phyloP scores from a whole-genome alignment of 2,113 vertebrate species.

The Mesoclemmys tuberculata region DNA sequence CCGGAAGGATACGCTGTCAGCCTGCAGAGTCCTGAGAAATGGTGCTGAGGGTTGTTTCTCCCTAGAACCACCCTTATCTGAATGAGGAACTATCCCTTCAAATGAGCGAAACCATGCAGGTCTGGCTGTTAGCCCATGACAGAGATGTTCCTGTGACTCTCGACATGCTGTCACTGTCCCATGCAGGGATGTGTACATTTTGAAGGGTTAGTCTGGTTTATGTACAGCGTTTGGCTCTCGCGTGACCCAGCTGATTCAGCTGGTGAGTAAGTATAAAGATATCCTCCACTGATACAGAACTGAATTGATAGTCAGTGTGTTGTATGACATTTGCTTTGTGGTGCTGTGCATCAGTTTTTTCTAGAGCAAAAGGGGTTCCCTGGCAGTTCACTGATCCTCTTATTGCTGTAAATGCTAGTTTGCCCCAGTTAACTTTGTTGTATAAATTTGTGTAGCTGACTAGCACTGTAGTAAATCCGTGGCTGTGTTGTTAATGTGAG shows the following conservation, averaged over 20 bases:
- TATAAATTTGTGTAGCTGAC: not conserved
- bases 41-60: fast-evolving
- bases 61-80: not conserved
- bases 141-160: not conserved
- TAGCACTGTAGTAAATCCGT: not conserved
- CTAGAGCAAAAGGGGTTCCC: too few relatives aligned
- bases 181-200: not conserved
- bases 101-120: not conserved
- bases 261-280: not conserved
- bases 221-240: not conserved
- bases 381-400: fast-evolving
- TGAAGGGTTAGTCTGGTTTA: not conserved
- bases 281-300: not conserved
- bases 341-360: not conserved
- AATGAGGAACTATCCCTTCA: not conserved
- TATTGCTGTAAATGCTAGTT: fast-evolving
- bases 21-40: fast-evolving
- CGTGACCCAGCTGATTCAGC: not conserved
- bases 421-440: not conserved
- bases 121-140: not conserved
- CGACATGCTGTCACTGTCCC: not conserved
- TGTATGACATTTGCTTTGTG: not conserved
- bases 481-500: not conserved
- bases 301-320: not conserved
- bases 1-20: fast-evolving